Evolutionary conservation across 2,888 invertebrate genomes (phyloP), one percentile per base, ranked within the genome.

Genomic region (Trissoscelio sp.): DNA sequence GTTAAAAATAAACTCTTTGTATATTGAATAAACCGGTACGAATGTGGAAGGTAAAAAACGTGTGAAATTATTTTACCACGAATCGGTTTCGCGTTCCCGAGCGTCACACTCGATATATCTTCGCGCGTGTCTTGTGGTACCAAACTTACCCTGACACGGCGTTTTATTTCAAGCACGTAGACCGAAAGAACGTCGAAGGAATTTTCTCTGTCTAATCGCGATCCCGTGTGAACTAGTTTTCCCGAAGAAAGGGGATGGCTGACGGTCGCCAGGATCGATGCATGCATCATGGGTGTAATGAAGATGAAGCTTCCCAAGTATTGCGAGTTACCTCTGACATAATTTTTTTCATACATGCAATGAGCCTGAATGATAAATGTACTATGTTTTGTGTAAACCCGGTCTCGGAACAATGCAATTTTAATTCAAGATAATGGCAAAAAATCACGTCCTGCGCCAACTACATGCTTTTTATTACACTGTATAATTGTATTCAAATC

Each of bases 141-240:
- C 79, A 79, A 82, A 82, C 64, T 79, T 79, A 74, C 74, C 69
- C 82, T 70, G 82, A 82, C 82, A 79, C 78, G 78, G 79, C 82
- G 70, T 82, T 82, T 83, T 83, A 83, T 83, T 83, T 83, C 81
- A 79, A 79, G 83, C 81, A 83, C 81, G 83, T 83, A 81, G 73
- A 67, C 70, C 67, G 81, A 79, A 81, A 83, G 77, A 77, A 81
- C 81, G 77, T 73, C 77, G 77, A 62, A 81, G 78, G 81, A 83
- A 81, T 82, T 83, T 83, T 82, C 78, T 78, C 66, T 66, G 79
- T 83, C 80, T 83, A 83, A 83, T 83, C 81, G 82, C 78, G 82
- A 83, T 79, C 72, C 79, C 78, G 79, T 72, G 82, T 79, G 79
- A 82, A 79, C 82, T 82, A 82, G 73, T 82, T 82, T 79, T 79